These are phyloP conservation scores for Myiozetetes cayanensis DNA, from an alignment of 2,113 vertebrate genomes.

Conservation along the genomic window DNA sequence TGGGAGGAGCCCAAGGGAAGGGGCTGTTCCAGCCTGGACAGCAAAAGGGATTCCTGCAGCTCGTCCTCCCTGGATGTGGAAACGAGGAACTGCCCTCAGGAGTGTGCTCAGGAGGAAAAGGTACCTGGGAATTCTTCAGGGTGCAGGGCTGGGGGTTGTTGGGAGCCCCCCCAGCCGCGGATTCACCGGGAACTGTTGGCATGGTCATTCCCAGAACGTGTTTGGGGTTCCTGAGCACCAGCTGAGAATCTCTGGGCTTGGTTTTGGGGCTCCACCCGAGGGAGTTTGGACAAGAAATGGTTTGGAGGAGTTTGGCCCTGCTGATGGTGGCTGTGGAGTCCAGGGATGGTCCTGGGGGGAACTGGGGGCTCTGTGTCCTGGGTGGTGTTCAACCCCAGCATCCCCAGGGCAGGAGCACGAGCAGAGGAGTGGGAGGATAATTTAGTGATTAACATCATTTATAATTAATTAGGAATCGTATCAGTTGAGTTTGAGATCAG, in stretches of 20 bases:
- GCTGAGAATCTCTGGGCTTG: not conserved
- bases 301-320: not conserved
- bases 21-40: conserved; percentile 28
- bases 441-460: not conserved
- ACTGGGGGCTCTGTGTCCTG: not conserved
- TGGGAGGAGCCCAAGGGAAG: not conserved
- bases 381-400: not conserved
- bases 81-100: not conserved
- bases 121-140: not conserved
- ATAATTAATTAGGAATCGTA: no score
- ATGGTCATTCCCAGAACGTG: not conserved
- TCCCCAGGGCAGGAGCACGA: not conserved
- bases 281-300: not conserved
- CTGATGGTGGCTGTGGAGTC: not conserved
- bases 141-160: not conserved
- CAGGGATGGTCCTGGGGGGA: not conserved
- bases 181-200: not conserved
- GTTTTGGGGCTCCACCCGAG: not conserved
- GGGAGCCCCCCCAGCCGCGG: not conserved
- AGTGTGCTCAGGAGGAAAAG: conserved; percentile 62
- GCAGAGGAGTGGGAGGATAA: not conserved
- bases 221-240: not conserved
- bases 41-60: not conserved
- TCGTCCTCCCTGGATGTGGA: not conserved
- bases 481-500: not conserved